Percentiles rank a stretch among this genome's conserved stretches.
Conservation (phyloP, 2,797 vertebrate species). For the Enteromius argenteus region DNA sequence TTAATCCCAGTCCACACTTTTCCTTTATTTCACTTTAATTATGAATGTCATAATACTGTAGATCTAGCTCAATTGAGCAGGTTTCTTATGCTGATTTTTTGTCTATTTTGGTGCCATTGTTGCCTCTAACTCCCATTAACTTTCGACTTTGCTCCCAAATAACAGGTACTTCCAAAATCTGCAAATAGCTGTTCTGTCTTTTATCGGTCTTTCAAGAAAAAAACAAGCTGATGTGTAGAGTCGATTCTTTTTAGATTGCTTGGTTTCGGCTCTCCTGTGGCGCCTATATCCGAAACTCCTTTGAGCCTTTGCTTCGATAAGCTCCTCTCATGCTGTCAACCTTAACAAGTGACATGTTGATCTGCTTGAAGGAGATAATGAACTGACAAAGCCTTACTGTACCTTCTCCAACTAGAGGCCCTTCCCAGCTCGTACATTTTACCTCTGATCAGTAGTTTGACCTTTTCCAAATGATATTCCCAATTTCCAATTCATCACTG, state of each 20-base stretch:
- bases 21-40: not conserved
- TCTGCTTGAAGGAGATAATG: conserved; percentile 60
- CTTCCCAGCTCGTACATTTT: conserved; percentile 54
- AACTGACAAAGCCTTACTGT: conserved; percentile 57
- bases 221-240: conserved; percentile 64
- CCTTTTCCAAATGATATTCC: conserved; percentile 54
- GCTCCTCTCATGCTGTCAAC: conserved; percentile 55
- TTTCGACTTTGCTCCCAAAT: not conserved
- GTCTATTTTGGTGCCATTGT: not conserved
- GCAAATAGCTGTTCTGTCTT: conserved; percentile 43
- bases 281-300: conserved; percentile 52
- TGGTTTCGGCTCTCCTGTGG: conserved; percentile 31
- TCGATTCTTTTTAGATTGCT: conserved; percentile 51
- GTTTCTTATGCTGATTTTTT: not conserved
- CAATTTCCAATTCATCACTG: conserved; percentile 53
- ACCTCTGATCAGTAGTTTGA: conserved; percentile 55
- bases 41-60: not conserved
- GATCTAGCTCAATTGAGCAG: not conserved
- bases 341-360: conserved; percentile 55
- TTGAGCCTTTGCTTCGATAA: conserved; percentile 55
- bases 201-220: conserved; percentile 55
- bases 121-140: not conserved
- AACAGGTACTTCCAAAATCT: conserved; percentile 6
- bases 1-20: not conserved
- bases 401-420: conserved; percentile 34